Percentiles rank a stretch among this genome's conserved stretches.
Conservation (phyloP, 2,113 vertebrate genomes). For the Osmerus mordax region DNA sequence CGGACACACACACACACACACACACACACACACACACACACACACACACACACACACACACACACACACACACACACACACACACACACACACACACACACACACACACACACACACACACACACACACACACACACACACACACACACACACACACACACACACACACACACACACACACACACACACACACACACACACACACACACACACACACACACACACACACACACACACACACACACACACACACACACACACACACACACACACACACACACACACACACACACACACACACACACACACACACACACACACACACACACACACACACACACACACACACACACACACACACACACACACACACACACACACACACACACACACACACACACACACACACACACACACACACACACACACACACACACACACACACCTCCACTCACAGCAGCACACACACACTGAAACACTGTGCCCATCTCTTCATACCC, state of each 20-base stretch:
- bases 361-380: constrained; percentile 23
- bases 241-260: constrained; percentile 21
- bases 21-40: constrained; percentile 3
- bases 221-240: constrained; percentile 14
- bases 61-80: constrained; percentile 21
- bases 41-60: constrained; percentile 14
- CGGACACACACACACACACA: neutral
- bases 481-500: constrained; percentile 41
- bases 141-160: constrained; percentile 23
- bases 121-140: neutral
- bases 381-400: constrained; percentile 3
- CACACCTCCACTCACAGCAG: neutral
- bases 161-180: neutral
- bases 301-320: neutral
- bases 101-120: constrained; percentile 22
- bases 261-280: neutral
- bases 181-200: constrained; percentile 23
- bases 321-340: constrained; percentile 23
- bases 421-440: neutral
- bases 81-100: neutral
- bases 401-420: constrained; percentile 14
- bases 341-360: neutral
- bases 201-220: constrained; percentile 3
- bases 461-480: constrained; percentile 24
- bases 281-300: constrained; percentile 22